phyloP scores from a whole-genome alignment of 2,113 vertebrate genomes.

The Onychostruthus taczanowskii region DNA sequence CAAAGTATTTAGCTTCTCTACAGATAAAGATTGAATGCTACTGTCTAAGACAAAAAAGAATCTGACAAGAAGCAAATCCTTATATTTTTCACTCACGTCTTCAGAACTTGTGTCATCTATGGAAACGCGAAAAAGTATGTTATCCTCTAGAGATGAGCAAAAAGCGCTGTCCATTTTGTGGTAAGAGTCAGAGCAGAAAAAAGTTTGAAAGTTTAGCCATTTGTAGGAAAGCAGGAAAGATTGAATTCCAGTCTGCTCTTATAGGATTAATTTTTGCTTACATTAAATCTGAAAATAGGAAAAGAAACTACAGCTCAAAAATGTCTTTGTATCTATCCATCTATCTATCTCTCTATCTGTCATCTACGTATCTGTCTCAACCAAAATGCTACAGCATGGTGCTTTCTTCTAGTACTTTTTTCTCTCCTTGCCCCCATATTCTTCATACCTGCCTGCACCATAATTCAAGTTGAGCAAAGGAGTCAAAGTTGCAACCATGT shows the following conservation, averaged over 20 bases:
- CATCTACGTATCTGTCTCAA: not conserved
- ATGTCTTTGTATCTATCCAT: not conserved
- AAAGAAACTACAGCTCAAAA: not conserved
- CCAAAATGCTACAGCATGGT: not conserved
- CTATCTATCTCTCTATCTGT: not conserved
- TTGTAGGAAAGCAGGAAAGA: not conserved
- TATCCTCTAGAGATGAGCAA: not conserved
- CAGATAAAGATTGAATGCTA: not conserved
- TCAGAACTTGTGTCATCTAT: not conserved
- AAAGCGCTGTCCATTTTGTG: not conserved
- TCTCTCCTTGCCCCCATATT: fast-evolving
- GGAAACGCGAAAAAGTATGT: not conserved
- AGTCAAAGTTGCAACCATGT: not conserved
- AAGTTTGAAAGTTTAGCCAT: not conserved
- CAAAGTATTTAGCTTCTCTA: not conserved
- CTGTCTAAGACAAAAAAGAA: not conserved
- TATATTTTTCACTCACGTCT: not conserved
- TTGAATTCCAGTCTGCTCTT: not conserved
- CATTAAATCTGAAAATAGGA: not conserved
- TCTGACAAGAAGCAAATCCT: not conserved
- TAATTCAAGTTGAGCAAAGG: not conserved
- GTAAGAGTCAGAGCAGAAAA: not conserved
- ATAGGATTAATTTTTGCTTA: not conserved
- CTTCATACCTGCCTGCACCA: not conserved
- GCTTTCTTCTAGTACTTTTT: not conserved